Base-by-base conservation (phyloP, 2,797 vertebrate species). In the Brachyrhaphis roseni region DNA sequence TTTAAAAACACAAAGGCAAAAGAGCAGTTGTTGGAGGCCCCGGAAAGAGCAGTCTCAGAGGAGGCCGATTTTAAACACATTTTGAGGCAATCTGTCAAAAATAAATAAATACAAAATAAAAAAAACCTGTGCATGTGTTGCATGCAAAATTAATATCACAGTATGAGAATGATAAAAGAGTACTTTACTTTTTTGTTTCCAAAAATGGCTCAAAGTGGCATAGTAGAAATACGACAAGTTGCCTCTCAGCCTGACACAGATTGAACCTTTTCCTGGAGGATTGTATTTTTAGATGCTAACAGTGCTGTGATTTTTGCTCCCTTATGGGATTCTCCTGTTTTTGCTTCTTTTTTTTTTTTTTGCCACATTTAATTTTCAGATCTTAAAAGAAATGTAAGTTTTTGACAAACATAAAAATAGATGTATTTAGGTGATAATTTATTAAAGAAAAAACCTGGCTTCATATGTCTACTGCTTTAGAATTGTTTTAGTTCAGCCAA, bases 1-100 rank as follows among this genome's bases (percentile, higher is more conserved):
- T 90, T 86, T 57, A 76, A 76, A 83, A 83, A 88, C 91, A 91
- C 84, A 90, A 91, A 91, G 82, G 82, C 90, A 91, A 89, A 84
- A 87, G 90, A 90, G 90, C 86, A 86, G 72, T 72, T n/a, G 57
- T 57, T 43, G 76, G 82, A 81, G 72, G 79, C 78, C 78, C 84
- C 3, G 0, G 13, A 76, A 75, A 74, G 82, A 82, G 78, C 41
- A 75, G 55, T 78, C 57, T 15, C 5, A 31, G 34, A 76, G 75
- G 70, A 45, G 23, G 26, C 26, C 28, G 47, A 36, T 31, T 62
- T 62, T 16, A 64, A n/a, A n/a, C 51, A 47, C 16, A n/a, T 46
- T n/a, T 23, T 49, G 68, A 70, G 75, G 13, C 74, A 59, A 18
- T 66, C 26, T 66, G 1, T 73, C 46, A 18, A 28, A 11, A 46